Base-by-base conservation (phyloP, 2,797 vertebrate genomes). In the Echeneis naucrates region DNA sequence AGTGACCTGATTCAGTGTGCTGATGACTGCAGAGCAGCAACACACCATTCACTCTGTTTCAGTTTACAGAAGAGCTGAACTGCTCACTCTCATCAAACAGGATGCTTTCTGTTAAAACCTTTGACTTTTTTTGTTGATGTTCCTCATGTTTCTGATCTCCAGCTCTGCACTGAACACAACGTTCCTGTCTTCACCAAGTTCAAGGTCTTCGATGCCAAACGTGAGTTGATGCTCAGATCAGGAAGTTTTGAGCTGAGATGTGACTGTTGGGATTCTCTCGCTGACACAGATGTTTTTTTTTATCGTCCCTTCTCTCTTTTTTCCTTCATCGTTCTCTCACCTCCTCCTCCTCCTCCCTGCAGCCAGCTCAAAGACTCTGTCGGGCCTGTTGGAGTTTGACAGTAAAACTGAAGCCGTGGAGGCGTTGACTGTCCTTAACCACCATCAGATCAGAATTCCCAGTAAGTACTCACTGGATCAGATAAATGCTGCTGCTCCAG, bases 191-290 rank as follows among this genome's bases (percentile, higher is more conserved):
- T 98, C 92, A 95, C 94, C 89, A 98, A 97, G 92, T 97, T 96
- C 85, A 98, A 98, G 92, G 94, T 96, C 75, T 98, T 98, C 74
- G 96, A 97, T 79, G 96, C 95, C 73, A 98, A 98, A 95, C 94
- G 97, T 98, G 92, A 97, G 97, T 97, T 17, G 4, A 14, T 27
- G 27, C 12, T 23, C 1, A 13, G 8, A 16, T 21, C 5, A 5
- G 23, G 35, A 13, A 27, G 48, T 21, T 17, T 27, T n/a, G 5
- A 51, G 0, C 12, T 2, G 10, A 32, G 14, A 33, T 47, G n/a
- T 12, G 44, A 48, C 47, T 13, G 47, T 47, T 11, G 24, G 47
- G 47, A 23, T 44, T 8, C 17, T 12, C 40, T n/a, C 17, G 19
- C 40, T 17, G 2, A n/a, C 32, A 33, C 32, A 33, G 32, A 19